Conservation (phyloP, 2,113 vertebrate genomes). For the Myanophis thanlyinensis region DNA sequence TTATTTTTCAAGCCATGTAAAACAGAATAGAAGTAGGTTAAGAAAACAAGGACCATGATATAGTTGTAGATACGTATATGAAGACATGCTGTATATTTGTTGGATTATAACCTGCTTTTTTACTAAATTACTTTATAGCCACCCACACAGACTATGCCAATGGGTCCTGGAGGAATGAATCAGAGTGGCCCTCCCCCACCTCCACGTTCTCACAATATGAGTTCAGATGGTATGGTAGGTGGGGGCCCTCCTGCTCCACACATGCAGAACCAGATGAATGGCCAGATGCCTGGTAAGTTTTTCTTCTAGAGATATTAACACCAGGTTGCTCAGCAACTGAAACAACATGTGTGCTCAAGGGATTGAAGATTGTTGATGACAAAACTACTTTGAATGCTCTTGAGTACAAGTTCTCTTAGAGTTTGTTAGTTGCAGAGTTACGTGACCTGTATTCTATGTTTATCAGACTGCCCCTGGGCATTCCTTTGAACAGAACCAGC, state of each 20-base stretch:
- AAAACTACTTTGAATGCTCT: constrained; percentile 85
- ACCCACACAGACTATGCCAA: constrained; percentile 96
- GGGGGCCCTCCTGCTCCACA: constrained; percentile 91
- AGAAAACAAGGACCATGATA: constrained; percentile 19
- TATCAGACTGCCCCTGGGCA: constrained; percentile 80
- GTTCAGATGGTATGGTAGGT: constrained; percentile 93
- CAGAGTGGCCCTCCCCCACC: constrained; percentile 90
- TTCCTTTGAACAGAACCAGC: constrained; percentile 81
- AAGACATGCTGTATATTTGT: constrained; percentile 49
- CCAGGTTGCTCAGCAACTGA: constrained; percentile 90
- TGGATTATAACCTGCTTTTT: constrained; percentile 68
- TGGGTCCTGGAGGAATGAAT: constrained; percentile 96
- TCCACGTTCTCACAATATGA: constrained; percentile 93
- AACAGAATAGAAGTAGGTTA: constrained; percentile 36
- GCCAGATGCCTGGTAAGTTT: constrained; percentile 98
- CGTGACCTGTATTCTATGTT: constrained; percentile 87
- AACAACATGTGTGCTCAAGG: constrained; percentile 79
- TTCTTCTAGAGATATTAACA: constrained; percentile 78
- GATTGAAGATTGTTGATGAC: constrained; percentile 85
- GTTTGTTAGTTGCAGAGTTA: constrained; percentile 81
- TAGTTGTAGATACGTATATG: constrained; percentile 42
- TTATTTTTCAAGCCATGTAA: constrained; percentile 16
- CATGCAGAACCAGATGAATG: constrained; percentile 99
- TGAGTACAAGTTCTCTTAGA: constrained; percentile 77
- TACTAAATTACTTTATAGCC: constrained; percentile 82